Base-by-base conservation (phyloP, 2,888 invertebrate genomes). In the Caenorhabditis doughertyi region DNA sequence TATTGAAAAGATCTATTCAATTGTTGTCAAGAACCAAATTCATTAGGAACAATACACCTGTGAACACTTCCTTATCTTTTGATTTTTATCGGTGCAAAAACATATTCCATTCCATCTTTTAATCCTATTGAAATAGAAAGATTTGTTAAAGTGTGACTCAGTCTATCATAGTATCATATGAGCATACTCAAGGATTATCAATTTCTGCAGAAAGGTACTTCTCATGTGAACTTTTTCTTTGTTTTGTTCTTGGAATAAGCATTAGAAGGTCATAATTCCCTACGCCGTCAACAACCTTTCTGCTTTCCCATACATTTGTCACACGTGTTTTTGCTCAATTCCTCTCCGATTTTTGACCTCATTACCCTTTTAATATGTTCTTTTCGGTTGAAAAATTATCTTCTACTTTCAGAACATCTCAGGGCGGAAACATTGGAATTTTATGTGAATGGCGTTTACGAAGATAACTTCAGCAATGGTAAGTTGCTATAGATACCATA, bases 381-480 rank as follows among this genome's bases (percentile, higher is more conserved):
- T 68, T 68, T 68, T n/a, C 25, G 39, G 27, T 53, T 68, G 51
- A 42, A 11, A 18, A 27, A 27, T 18, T 42, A 0, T 13, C 16
- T 21, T 51, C 3, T n/a, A 62, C 23, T 44, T 65, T 51, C 51
- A 51, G 51, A 51, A n/a, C 18, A 18, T n/a, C n/a, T 27, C 13
- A 9, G n/a, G 39, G 13, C 39, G 9, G 39, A 39, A 39, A 39
- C 39, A n/a, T 21, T 39, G 13, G 56, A 29, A 56, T 18, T 25
- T 55, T 47, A 70, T 55, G 70, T 42, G 70, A 56, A 70, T 70
- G 56, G 65, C 65, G 35, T 51, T 51, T 51, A 11, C 49, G 16
- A 65, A 65, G 49, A 32, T 65, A 9, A 23, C 49, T 0, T 65
- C 65, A 65, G 49, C 51, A 4, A 65, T 65, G 65, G 65, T 65